Conservation (phyloP, 2,888 invertebrate genomes). For the Monopis laevigella region DNA sequence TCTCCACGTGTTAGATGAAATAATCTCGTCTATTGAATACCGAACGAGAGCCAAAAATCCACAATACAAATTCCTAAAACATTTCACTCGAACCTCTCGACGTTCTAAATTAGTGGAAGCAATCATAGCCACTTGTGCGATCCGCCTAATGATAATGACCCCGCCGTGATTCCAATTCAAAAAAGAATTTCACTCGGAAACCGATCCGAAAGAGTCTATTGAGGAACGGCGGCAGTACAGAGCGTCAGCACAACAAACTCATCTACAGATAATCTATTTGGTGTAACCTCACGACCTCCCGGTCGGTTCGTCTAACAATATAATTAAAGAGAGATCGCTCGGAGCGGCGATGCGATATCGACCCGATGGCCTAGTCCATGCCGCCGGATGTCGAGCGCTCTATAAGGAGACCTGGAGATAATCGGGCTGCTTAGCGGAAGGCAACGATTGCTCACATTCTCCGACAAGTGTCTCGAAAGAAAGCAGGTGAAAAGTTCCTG, state of each 20-base stretch:
- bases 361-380: not conserved
- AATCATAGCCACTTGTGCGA: slow-evolving; percentile 36
- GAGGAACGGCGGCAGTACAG: slow-evolving; percentile 20
- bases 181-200: slow-evolving; percentile 1
- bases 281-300: slow-evolving; percentile 63
- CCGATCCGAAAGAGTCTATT: slow-evolving; percentile 4
- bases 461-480: slow-evolving; percentile 2
- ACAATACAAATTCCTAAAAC: slow-evolving; percentile 41
- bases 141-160: slow-evolving; percentile 15
- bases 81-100: slow-evolving; percentile 28
- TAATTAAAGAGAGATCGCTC: slow-evolving; percentile 61
- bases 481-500: slow-evolving; percentile 9
- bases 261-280: slow-evolving; percentile 63
- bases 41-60: slow-evolving; percentile 14
- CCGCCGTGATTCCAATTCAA: not conserved
- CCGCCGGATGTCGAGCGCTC: slow-evolving; percentile 7
- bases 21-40: too few species aligned
- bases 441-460: slow-evolving; percentile 3
- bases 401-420: slow-evolving; percentile 1
- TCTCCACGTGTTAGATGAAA: too few species aligned
- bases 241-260: slow-evolving; percentile 44
- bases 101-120: slow-evolving; percentile 50
- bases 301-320: slow-evolving; percentile 55
- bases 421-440: slow-evolving; percentile 6
- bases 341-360: slow-evolving; percentile 25